Conservation (phyloP, 1,140 invertebrate species). For the Drosophila pallidifrons region DNA sequence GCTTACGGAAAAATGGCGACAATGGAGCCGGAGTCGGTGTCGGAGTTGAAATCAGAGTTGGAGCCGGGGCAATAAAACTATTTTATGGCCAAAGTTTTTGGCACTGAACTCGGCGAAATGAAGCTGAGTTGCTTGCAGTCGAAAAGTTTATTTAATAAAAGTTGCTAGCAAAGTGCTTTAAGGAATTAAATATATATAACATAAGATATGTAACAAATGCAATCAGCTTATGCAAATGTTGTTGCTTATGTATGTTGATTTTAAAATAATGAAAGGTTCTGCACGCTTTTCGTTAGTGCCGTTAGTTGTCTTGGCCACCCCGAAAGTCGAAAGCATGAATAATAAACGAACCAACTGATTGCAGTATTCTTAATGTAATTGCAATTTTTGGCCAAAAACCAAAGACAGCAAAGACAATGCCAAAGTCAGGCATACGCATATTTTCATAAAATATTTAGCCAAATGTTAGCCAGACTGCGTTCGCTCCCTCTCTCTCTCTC, state of each 20-base stretch:
- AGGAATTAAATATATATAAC: slow-evolving; percentile 60
- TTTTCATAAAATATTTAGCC: slow-evolving; percentile 81
- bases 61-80: slow-evolving; percentile 69
- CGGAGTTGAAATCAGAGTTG: neutral
- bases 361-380: slow-evolving; percentile 70
- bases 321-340: slow-evolving; percentile 59
- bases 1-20: slow-evolving; percentile 63
- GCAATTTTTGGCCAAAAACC: slow-evolving; percentile 53
- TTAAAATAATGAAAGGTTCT: slow-evolving; percentile 69
- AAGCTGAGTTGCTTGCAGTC: slow-evolving; percentile 12
- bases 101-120: neutral
- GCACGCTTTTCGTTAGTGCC: too few species aligned
- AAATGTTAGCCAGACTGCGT: slow-evolving; percentile 60
- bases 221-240: slow-evolving; percentile 79
- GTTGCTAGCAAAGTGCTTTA: slow-evolving; percentile 50
- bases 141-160: slow-evolving; percentile 73
- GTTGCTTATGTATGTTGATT: slow-evolving; percentile 59
- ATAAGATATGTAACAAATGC: slow-evolving; percentile 40
- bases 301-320: neutral
- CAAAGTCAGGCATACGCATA: slow-evolving; percentile 57
- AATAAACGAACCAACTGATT: slow-evolving; percentile 60
- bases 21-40: slow-evolving; percentile 38
- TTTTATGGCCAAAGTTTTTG: slow-evolving; percentile 71
- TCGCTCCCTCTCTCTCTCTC: neutral
- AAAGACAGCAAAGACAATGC: slow-evolving; percentile 23